phyloP scores from a whole-genome alignment of 2,113 vertebrate species.

The Bujurquina vittata region DNA sequence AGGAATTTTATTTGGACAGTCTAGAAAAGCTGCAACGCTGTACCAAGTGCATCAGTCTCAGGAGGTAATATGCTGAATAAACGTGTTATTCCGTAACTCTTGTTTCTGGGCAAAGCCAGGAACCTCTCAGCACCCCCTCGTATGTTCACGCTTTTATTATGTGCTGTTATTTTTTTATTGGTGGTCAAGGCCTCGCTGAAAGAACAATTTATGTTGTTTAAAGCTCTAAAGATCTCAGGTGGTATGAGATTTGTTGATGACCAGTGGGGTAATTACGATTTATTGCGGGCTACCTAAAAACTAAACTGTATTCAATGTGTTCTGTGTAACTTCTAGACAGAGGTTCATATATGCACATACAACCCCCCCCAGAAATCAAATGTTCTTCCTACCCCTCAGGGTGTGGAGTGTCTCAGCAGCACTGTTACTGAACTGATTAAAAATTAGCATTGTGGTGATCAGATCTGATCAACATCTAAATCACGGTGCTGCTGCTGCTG shows the following conservation, averaged over 20 bases:
- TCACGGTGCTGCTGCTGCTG: not conserved
- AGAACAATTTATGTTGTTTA: not conserved
- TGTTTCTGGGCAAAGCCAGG: too few relatives aligned
- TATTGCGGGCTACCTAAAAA: not conserved
- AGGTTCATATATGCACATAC: not conserved
- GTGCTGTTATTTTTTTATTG: not conserved
- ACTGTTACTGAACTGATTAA: not conserved
- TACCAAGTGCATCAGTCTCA: too few relatives aligned
- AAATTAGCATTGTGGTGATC: not conserved
- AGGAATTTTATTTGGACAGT: too few relatives aligned
- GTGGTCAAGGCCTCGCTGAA: not conserved
- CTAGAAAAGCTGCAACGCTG: too few relatives aligned
- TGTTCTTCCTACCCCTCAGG: not conserved
- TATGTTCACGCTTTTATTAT: not conserved
- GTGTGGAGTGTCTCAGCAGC: not conserved
- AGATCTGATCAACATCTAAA: not conserved
- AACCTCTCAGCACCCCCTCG: too few relatives aligned
- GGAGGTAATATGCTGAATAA: too few relatives aligned
- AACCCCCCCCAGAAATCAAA: accelerated
- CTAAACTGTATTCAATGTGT: not conserved
- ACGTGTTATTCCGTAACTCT: too few relatives aligned
- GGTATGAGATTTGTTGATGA: not conserved
- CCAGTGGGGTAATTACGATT: not conserved
- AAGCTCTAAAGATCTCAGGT: not conserved
- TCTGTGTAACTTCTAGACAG: not conserved